Evolutionary conservation across 2,113 vertebrate species (phyloP).

Genomic region (Eclectus roratus): DNA sequence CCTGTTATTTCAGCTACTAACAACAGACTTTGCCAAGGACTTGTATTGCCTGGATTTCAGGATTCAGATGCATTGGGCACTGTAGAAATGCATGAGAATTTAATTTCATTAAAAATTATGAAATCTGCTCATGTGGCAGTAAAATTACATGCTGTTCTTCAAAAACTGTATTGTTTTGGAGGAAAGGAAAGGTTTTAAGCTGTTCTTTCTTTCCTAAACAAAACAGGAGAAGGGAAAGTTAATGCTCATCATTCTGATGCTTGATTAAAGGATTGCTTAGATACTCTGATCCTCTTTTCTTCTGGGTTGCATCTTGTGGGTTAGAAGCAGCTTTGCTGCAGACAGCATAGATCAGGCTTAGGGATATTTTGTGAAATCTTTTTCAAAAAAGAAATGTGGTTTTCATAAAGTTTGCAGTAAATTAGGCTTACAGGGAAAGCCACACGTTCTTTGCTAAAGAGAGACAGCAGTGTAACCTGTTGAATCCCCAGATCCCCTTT

Average conservation of each 20-base stretch:
- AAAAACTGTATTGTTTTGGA: neutral
- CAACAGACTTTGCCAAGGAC: neutral
- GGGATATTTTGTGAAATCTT: neutral
- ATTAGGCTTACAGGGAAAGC: neutral
- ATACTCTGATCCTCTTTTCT: neutral
- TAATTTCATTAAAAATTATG: neutral
- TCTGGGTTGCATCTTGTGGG: neutral
- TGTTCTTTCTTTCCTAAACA: neutral
- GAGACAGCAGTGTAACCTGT: neutral
- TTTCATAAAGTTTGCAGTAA: slow-evolving; percentile 11
- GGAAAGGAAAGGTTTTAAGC: neutral
- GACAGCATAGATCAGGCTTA: neutral
- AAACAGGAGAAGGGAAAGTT: neutral
- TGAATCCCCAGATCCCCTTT: neutral
- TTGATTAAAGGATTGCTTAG: neutral
- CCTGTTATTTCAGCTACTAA: neutral
- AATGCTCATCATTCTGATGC: neutral
- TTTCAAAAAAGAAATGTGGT: neutral
- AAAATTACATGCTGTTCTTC: neutral
- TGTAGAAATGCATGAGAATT: neutral
- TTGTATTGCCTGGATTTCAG: neutral
- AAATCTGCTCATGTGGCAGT: neutral
- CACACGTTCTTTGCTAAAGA: neutral
- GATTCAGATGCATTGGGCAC: neutral
- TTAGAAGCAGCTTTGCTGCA: neutral